Evolutionary conservation across 1,140 invertebrate species (phyloP).

Genomic region (Dreissena rostriformis): DNA sequence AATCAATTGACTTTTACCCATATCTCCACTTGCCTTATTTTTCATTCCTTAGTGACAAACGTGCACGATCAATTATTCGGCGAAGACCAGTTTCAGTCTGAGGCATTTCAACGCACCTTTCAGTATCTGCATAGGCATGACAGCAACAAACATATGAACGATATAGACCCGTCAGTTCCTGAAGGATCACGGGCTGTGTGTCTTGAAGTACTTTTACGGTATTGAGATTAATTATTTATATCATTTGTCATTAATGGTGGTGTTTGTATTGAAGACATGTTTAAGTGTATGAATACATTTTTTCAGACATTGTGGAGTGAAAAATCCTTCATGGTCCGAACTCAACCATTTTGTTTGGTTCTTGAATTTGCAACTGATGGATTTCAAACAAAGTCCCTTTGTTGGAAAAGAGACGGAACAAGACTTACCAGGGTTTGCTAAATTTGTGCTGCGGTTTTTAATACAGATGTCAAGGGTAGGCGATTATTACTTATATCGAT

Average conservation of each 20-base stretch:
- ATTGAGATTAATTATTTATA: neutral
- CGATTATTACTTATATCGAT: neutral
- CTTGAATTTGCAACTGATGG: conserved; percentile 76
- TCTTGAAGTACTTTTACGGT: conserved; percentile 57
- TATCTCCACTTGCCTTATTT: too few relatives aligned
- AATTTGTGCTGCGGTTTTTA: conserved; percentile 77
- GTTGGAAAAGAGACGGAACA: conserved; percentile 61
- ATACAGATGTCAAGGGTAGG: conserved; percentile 79
- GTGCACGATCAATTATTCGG: conserved; percentile 71
- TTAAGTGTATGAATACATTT: neutral
- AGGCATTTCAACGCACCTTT: conserved; percentile 73
- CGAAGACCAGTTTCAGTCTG: conserved; percentile 68
- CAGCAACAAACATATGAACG: conserved; percentile 17
- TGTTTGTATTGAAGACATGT: too few relatives aligned
- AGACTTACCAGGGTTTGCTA: conserved; percentile 75
- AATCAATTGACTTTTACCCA: too few relatives aligned
- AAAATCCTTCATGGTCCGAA: conserved; percentile 78
- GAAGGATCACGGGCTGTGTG: conserved; percentile 46
- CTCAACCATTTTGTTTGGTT: conserved; percentile 78
- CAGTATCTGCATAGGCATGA: conserved; percentile 68
- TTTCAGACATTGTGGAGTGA: conserved; percentile 76
- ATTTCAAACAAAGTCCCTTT: conserved; percentile 75
- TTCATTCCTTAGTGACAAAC: too few relatives aligned
- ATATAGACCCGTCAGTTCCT: conserved; percentile 37
- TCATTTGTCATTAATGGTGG: too few relatives aligned